phyloP scores from a whole-genome alignment of 1,140 invertebrate species.

The Portunus trituberculatus region DNA sequence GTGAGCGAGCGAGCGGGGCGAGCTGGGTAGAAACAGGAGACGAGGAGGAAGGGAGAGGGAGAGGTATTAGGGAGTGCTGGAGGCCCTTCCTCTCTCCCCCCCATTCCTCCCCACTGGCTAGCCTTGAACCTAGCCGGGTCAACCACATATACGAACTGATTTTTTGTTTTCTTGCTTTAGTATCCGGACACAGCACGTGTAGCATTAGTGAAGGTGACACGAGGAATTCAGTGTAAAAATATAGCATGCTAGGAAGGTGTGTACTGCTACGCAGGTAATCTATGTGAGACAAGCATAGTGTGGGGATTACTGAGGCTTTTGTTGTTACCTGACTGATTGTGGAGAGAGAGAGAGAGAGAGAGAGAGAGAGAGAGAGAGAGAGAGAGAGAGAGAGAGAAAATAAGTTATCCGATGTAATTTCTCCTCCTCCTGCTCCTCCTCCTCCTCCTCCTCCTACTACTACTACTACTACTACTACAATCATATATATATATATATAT shows the following conservation, averaged over 20 bases:
- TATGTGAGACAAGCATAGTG: not conserved
- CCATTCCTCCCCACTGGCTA: not conserved
- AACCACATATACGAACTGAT: not conserved
- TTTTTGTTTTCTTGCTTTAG: not conserved
- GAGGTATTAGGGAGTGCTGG: not conserved
- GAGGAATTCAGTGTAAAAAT: too few species aligned
- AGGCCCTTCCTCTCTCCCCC: not conserved
- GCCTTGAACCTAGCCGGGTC: not conserved
- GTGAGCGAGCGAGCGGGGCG: not conserved
- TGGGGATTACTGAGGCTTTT: not conserved
- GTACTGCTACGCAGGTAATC: too few species aligned
- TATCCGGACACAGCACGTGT: too few species aligned
- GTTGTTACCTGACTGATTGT: not conserved
- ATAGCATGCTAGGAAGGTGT: too few species aligned
- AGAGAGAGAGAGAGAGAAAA: slow-evolving; percentile 59
- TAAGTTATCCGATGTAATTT: not conserved
- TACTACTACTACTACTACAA: too few species aligned
- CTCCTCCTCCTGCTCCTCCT: too few species aligned
- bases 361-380: slow-evolving; percentile 64
- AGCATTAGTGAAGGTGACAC: too few species aligned
- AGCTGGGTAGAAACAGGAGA: not conserved
- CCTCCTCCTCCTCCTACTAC: too few species aligned
- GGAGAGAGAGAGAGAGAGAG: slow-evolving; percentile 58
- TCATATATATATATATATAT: slow-evolving; percentile 13
- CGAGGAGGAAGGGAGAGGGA: not conserved